Conservation (phyloP, 2,888 invertebrate genomes). For the Eilema sororculum region DNA sequence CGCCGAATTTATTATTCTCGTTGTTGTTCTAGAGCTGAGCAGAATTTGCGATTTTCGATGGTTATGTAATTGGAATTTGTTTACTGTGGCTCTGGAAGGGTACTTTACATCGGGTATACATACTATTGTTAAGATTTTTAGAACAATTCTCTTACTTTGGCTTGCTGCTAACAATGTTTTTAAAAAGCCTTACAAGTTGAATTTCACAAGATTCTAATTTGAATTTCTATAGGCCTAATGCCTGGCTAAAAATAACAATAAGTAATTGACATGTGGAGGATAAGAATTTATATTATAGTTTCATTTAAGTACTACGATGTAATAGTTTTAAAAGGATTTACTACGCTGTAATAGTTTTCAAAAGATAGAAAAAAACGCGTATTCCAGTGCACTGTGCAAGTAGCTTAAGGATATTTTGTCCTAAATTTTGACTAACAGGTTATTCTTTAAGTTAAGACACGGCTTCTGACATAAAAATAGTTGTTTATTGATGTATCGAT, state of each 20-base stretch:
- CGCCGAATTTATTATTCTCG: conserved; percentile 36
- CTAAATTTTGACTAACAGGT: not conserved
- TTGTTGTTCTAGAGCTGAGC: conserved; percentile 30
- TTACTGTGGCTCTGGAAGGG: not conserved
- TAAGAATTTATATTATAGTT: no score
- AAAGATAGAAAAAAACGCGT: no score
- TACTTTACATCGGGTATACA: no score
- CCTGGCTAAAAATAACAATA: not conserved
- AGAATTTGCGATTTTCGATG: conserved; percentile 28
- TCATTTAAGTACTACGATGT: no score
- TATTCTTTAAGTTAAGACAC: not conserved
- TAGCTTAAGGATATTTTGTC: not conserved
- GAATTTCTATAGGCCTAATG: not conserved
- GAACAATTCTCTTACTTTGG: not conserved
- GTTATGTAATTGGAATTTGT: not conserved
- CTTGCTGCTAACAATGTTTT: not conserved
- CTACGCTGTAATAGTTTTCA: no score
- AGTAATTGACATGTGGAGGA: no score
- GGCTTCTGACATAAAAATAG: not conserved
- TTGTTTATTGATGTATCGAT: not conserved
- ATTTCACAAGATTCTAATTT: not conserved
- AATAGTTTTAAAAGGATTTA: no score
- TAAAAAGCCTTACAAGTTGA: not conserved
- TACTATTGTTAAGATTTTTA: not conserved
- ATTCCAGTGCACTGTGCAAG: no score